A percentile compares a stretch with the other conserved stretches of the same genome.
phyloP scores from a whole-genome alignment of 1,140 invertebrate genomes.

The Drosophila nebulosa region DNA sequence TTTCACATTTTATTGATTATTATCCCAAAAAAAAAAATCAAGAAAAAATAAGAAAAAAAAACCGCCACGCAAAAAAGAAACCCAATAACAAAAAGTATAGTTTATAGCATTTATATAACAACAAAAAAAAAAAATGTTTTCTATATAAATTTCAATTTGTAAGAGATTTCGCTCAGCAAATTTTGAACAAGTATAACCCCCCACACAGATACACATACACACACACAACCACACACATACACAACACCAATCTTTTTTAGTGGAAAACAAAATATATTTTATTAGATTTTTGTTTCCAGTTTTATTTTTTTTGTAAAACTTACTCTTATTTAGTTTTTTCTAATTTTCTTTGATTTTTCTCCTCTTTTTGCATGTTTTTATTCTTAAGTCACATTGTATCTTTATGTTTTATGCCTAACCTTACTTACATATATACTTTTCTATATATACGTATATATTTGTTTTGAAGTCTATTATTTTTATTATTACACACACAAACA shows the following conservation, averaged over 20 bases:
- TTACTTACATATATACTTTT: constrained; percentile 15
- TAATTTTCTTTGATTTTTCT: background rate
- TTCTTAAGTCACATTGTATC: background rate
- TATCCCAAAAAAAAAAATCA: background rate
- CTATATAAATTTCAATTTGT: constrained; percentile 68
- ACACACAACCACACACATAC: background rate
- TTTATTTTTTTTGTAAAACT: background rate
- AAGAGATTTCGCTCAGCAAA: constrained; percentile 68
- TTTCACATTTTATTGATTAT: background rate
- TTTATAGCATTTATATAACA: constrained; percentile 62
- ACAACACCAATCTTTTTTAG: background rate
- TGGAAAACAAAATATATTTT: constrained; percentile 2
- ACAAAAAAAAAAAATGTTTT: constrained; percentile 18
- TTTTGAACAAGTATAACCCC: constrained; percentile 59
- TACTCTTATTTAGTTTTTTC: background rate
- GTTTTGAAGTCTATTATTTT: constrained; percentile 26
- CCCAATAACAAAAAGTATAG: constrained; percentile 42
- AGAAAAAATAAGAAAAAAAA: constrained; percentile 5
- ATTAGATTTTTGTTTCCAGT: constrained; percentile 4
- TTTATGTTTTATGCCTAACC: background rate
- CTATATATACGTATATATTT: constrained; percentile 44
- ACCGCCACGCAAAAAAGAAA: no score
- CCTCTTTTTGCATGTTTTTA: background rate
- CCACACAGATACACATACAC: background rate
- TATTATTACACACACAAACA: constrained; percentile 8